phyloP scores from a whole-genome alignment of 2,888 invertebrate genomes.

The Liopterus haemorrhoidalis region DNA sequence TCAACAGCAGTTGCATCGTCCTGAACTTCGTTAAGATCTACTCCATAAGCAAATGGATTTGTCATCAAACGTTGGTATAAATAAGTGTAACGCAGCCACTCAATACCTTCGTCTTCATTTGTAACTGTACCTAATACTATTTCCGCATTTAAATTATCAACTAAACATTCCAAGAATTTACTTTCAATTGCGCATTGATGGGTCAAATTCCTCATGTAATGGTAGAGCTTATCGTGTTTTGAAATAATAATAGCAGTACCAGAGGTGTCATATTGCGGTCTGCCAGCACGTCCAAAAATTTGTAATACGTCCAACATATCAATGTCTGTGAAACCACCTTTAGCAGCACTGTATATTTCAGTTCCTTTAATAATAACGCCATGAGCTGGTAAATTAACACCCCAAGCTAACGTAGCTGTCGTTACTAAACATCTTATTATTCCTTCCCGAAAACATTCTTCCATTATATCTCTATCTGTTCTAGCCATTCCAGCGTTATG shows the following conservation, averaged over 20 bases:
- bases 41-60: slow-evolving; percentile 78
- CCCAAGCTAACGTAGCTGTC: slow-evolving; percentile 98
- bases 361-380: slow-evolving; percentile 96
- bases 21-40: slow-evolving; percentile 55
- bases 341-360: slow-evolving; percentile 94
- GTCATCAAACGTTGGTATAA: slow-evolving; percentile 88
- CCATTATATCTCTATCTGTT: slow-evolving; percentile 77
- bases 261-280: slow-evolving; percentile 93
- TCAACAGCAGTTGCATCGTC: slow-evolving; percentile 75
- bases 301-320: slow-evolving; percentile 96
- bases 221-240: slow-evolving; percentile 80
- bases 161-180: slow-evolving; percentile 84
- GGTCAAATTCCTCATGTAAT: slow-evolving; percentile 88
- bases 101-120: slow-evolving; percentile 91
- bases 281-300: slow-evolving; percentile 97
- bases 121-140: slow-evolving; percentile 92
- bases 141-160: slow-evolving; percentile 98
- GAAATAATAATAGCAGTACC: slow-evolving; percentile 97
- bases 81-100: slow-evolving; percentile 97
- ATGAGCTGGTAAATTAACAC: slow-evolving; percentile 97
- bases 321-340: slow-evolving; percentile 88
- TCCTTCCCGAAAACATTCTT: slow-evolving; percentile 85
- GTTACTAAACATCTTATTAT: slow-evolving; percentile 85
- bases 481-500: slow-evolving; percentile 96
- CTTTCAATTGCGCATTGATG: slow-evolving; percentile 98